These are phyloP conservation scores for Epinephelus malabaricus DNA, from an alignment of 2,797 vertebrate genomes.

Conservation along the genomic window DNA sequence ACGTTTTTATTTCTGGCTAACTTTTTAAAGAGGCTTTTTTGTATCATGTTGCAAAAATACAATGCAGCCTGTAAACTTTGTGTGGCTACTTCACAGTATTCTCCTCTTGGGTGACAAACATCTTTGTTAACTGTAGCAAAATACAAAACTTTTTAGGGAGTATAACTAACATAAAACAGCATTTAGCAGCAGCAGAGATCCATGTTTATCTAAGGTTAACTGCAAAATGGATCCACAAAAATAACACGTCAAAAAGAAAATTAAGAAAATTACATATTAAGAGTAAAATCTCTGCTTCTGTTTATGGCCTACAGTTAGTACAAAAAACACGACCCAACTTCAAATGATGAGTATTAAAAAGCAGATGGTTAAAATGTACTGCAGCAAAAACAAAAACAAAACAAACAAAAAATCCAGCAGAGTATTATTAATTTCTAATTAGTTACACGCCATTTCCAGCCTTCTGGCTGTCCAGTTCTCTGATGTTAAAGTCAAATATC, in stretches of 20 bases:
- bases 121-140: not conserved
- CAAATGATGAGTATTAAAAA: not conserved
- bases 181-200: conserved; percentile 14
- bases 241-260: not conserved
- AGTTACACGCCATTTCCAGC: conserved; percentile 6
- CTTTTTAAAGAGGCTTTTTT: no score
- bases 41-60: no score
- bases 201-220: not conserved
- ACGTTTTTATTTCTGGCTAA: no score
- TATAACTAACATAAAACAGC: conserved; percentile 6
- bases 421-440: conserved; percentile 4
- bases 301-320: not conserved
- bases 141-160: not conserved
- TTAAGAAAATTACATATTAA: not conserved
- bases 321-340: not conserved
- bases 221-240: not conserved
- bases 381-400: not conserved
- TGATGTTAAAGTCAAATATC: conserved; percentile 2
- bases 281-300: not conserved
- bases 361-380: not conserved
- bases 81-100: not conserved
- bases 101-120: no score
- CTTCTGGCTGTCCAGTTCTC: conserved; percentile 48
- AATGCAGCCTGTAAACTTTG: no score
- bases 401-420: not conserved